Evolutionary conservation across 2,113 vertebrate genomes (phyloP), one percentile per base, ranked within the genome.

Genomic region (Brachypteracias leptosomus): DNA sequence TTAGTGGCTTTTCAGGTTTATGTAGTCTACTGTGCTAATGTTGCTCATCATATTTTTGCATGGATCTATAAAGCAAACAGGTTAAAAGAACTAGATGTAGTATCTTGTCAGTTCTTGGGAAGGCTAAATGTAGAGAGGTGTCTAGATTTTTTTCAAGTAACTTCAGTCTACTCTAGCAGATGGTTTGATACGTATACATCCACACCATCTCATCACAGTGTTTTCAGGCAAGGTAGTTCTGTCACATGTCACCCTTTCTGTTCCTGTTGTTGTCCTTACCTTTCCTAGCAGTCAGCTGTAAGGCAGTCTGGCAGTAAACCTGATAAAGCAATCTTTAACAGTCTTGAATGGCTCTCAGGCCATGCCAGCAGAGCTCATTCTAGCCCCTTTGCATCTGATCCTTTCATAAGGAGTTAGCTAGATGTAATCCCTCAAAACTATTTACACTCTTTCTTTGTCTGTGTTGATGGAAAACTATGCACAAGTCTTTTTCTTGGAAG

Each of bases 141-240:
- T 12, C 26, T 52, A 20, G 2, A 6, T 28, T 42, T 58, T 66
- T 78, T 71, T 24, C n/a, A 54, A 22, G 42, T 46, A 6, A 17
- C 31, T 88, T 63, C 10, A 4, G 33, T 38, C 6, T 81, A 1
- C 11, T 66, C 1, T 4, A 0, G 42, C n/a, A 58, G 62, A 5
- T 36, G 19, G 4, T 62, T 71, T 75, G 31, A 18, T 79, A 2
- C 1, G 2, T 18, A 20, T 9, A 2, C 36, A 16, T 77, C 40
- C 3, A 1, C 26, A 44, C 73, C 9, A 16, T 22, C 68, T 36
- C 42, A 54, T 19, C 38, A 22, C 52, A 75, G 46, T 28, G 11
- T 18, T 66, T 67, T 25, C 13, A 63, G 36, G 25, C 26, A 44
- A 38, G 28, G 49, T 57, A 0, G 0, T 46, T 62, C 58, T 74